Evolutionary conservation across 2,797 vertebrate genomes (phyloP).

Genomic region (Pempheris klunzingeri): DNA sequence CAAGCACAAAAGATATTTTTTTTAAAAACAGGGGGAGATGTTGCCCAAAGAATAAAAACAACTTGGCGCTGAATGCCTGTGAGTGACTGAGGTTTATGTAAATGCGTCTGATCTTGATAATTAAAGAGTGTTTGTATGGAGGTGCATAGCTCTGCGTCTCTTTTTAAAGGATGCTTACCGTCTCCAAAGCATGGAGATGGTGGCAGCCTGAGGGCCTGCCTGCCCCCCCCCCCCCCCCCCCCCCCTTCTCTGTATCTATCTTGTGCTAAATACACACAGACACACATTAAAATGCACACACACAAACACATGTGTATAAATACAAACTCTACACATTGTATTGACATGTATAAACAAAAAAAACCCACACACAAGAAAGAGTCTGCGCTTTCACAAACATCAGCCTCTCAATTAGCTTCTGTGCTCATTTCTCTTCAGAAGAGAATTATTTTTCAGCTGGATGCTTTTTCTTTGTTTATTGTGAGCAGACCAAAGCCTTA

Average conservation of each 20-base stretch:
- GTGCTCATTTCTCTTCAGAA: constrained; percentile 75
- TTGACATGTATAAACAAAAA: constrained; percentile 62
- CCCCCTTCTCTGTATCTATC: constrained; percentile 59
- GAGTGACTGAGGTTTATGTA: constrained; percentile 75
- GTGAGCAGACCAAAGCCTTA: constrained; percentile 75
- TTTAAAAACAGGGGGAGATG: constrained; percentile 26
- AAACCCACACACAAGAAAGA: constrained; percentile 69
- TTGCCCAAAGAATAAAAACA: constrained; percentile 59
- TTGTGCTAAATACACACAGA: constrained; percentile 68
- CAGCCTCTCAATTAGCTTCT: constrained; percentile 83
- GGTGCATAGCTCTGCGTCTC: constrained; percentile 69
- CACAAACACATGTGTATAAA: constrained; percentile 43
- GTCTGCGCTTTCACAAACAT: constrained; percentile 72
- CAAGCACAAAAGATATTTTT: constrained; percentile 20
- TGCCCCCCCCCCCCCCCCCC: constrained; percentile 58
- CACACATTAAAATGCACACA: constrained; percentile 7
- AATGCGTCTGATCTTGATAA: constrained; percentile 81
- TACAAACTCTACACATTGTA: constrained; percentile 44
- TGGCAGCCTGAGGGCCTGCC: constrained; percentile 75
- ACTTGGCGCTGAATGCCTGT: constrained; percentile 72
- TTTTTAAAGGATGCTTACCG: constrained; percentile 81
- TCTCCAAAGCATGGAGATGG: constrained; percentile 77
- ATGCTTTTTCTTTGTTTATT: constrained; percentile 81
- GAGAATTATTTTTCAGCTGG: constrained; percentile 76
- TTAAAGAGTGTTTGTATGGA: constrained; percentile 81